Base-by-base conservation (phyloP, 2,888 invertebrate genomes). In the Nysson spinosus region DNA sequence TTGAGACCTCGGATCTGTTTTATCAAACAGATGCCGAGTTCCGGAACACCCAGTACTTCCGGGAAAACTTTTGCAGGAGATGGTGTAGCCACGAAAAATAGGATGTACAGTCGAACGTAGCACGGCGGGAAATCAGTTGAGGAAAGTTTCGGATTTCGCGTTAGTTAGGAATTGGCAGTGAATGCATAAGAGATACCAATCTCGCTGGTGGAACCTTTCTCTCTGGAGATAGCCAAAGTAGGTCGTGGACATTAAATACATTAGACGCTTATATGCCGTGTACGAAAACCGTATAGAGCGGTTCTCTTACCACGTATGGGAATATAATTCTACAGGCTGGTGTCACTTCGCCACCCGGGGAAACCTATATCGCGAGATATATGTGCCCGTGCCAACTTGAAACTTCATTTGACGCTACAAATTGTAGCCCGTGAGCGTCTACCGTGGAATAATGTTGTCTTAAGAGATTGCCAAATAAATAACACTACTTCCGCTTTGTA, bases 211-310 rank as follows among this genome's bases (percentile, higher is more conserved):
- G n/a, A 37, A 34, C 58, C 64, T 72, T 69, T 69, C 66, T 67
- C 69, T 52, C 26, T 4, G 32, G 32, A 26, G 60, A 57, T 49
- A 35, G 16, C 28, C 6, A 43, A 77, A 76, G 67, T 75, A 68
- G 70, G 75, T 73, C 73, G 64, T 35, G 49, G 44, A 28, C 63
- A 51, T 69, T 72, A 70, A 73, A 69, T 52, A 57, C 64, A 52
- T 66, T 55, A 49, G 49, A 47, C 43, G 37, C 19, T 49, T 56
- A 39, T 55, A 28, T 24, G n/a, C 20, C 61, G 44, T 40, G 34
- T 34, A 57, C 42, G 46, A 49, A 64, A 69, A 66, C 51, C 57
- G 30, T 47, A 52, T 26, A 30, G 22, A 67, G 47, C 52, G 16
- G 52, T 50, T n/a, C 26, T 14, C 32, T 22, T 26, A 30, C 62